Evolutionary conservation across 2,797 vertebrate genomes (phyloP), one percentile per base, ranked within the genome.

Genomic region (Halcyon smyrnensis): DNA sequence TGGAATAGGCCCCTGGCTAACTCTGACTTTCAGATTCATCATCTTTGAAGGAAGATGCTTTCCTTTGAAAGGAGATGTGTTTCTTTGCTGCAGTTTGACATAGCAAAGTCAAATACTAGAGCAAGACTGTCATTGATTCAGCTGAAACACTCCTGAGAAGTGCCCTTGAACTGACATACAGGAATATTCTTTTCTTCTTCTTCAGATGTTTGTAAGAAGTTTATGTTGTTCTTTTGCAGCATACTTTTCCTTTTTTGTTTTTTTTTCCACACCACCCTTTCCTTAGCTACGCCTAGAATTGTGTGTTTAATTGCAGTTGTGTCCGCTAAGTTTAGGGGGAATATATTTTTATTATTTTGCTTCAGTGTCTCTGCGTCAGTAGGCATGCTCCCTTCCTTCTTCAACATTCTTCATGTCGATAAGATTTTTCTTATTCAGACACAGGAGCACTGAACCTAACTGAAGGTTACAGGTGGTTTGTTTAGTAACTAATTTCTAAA

Each of bases 401-500:
- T 89, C 64, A 77, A 23, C 41, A 64, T 74, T 85, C 48, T 71
- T 50, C 7, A 19, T 30, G 20, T 48, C 28, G 76, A 23, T 41
- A 89, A 62, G 77, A 79, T 71, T 90, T 91, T 91, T 90, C 51
- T 92, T 27, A 50, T 68, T 83, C 67, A 54, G 46, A 56, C 73
- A 65, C 11, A 67, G 48, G 34, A 81, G 25, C 4, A 0, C 30
- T 69, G 51, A 84, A 78, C 34, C 28, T 87, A 91, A 89, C 51
- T 80, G 80, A 87, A 39, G 65, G 37, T 90, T 90, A 81, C 54
- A 82, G 27, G 63, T 90, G 46, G 19, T 84, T 93, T 90, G 50
- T 46, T 89, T 39, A 70, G 59, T 90, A 77, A 90, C 51, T 84
- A 93, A 92, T 73, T 95, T 83, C 80, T 92, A 57, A 94, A 93